Evolutionary conservation across 1,140 invertebrate genomes (phyloP), one percentile per base, ranked within the genome.

Genomic region (Melitaea cinxia): DNA sequence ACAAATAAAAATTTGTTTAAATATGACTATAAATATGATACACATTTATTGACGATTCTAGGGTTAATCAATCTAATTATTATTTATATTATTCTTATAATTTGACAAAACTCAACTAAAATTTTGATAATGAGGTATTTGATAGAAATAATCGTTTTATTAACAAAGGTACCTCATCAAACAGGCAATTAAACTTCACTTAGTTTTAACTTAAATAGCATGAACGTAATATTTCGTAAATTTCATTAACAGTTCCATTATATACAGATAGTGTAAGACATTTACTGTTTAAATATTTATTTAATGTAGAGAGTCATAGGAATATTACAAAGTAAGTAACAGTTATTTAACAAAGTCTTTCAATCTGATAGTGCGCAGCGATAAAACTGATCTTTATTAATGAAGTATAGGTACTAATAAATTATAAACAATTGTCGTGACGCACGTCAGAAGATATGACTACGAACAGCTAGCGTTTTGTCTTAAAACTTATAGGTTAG

Each of bases 401-500:
- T 72, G 69, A 42, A 65, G 28, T 61, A 30, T 35, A 0, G 42
- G 21, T 35, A 49, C 39, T 65, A 53, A 50, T 53, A 69, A 70
- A 80, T 73, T 55, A 50, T 53, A 69, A 70, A 80, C 75, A 69
- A 71, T 50, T 72, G 78, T 70, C 47, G 61, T 66, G 61, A 77
- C 72, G 67, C 72, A 70, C 62, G 39, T 50, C 21, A 42, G 56
- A 50, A 42, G 62, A 70, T 63, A 70, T 66, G 70, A 71, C 65
- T 76, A 71, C 61, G 24, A 73, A 78, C 77, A 77, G 74, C 72
- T 74, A 61, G 66, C 65, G 72, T 73, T 37, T 80, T 69, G 65
- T 75, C 67, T 71, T 71, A 56, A 45, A 72, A 78, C 70, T 77
- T 83, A 80, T 79, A 73, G 65, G 65, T 76, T 77, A 76, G 76